Base-by-base conservation (phyloP, 2,888 invertebrate species). In the Caenorhabditis macrosperma region DNA sequence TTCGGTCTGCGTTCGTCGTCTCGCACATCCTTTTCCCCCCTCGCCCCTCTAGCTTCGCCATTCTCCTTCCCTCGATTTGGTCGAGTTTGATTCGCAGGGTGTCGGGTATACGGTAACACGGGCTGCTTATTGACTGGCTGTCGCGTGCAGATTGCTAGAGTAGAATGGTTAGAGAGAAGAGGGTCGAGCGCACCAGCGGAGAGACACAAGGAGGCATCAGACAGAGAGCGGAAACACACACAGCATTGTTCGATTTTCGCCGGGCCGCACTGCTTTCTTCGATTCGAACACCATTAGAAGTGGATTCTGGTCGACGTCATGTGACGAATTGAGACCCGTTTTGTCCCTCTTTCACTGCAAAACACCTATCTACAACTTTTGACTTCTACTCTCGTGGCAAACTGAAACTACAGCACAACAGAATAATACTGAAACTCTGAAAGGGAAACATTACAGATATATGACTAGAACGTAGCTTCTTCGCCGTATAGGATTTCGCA, bases 391-490 rank as follows among this genome's bases (percentile, higher is more conserved):
- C 10, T 7, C 33, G 6, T 24, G 28, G 30, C 17, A 9, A 24
- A 30, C 33, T 24, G 9, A 17, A 24, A 20, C 15, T 9, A 10
- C 12, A 12, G 44, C 48, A 28, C 7, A 20, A 15, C n/a, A n/a
- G 35, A 48, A 17, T 20, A 38, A 15, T 2, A 38, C 3, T 33
- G 33, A 10, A 5, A 12, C 15, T 38, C 38, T 10, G 15, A 10
- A 5, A 38, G 12, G 38, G 3, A 12, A 38, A 5, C 6, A 20
- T 72, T 68, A 9, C 67, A 78, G 63, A 66, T 72, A 17, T 72
- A 78, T 78, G 78, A 55, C 38, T 78, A 72, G 72, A 55, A 67
- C 63, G 72, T 78, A 78, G 78, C 72, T 38, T 55, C 52, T 46
- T 41, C 60, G 22, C 59, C 67, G 67, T 28, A 78, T 78, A 78